A percentile compares a stretch with the other conserved stretches of the same genome.
Evolutionary conservation across 2,113 vertebrate species (phyloP).

Genomic region (Laticauda laticaudata): DNA sequence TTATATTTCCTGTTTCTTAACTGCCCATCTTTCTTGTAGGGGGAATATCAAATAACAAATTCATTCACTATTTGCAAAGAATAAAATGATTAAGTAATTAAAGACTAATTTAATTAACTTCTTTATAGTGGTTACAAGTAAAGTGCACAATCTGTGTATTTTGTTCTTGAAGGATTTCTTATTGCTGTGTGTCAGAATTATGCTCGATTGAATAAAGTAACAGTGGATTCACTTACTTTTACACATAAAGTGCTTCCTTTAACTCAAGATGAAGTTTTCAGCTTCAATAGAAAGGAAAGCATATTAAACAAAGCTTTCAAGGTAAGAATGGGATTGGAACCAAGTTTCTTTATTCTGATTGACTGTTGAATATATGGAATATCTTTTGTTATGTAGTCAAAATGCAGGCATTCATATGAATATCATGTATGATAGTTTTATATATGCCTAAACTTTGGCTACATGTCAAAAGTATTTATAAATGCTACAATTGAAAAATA

Average conservation of each 20-base stretch:
- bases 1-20: not conserved
- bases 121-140: not conserved
- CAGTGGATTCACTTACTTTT: slow-evolving; percentile 57
- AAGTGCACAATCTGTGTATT: not conserved
- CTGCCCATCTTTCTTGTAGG: not conserved
- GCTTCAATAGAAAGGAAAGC: slow-evolving; percentile 21
- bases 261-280: not conserved
- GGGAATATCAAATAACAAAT: not conserved
- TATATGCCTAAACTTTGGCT: not conserved
- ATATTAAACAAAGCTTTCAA: slow-evolving; percentile 51
- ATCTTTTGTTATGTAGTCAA: not conserved
- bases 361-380: not conserved
- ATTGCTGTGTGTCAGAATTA: slow-evolving; percentile 63
- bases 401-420: not conserved
- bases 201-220: slow-evolving; percentile 43
- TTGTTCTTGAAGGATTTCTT: slow-evolving; percentile 61
- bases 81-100: not conserved
- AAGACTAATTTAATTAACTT: not conserved
- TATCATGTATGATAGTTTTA: not conserved
- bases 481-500: not conserved
- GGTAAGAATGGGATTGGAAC: slow-evolving; percentile 41
- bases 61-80: not conserved
- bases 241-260: slow-evolving; percentile 44
- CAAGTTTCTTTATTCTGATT: not conserved
- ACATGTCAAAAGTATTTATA: not conserved